Evolutionary conservation across 2,888 invertebrate genomes (phyloP).

Genomic region (Glaucopsyche alexis): DNA sequence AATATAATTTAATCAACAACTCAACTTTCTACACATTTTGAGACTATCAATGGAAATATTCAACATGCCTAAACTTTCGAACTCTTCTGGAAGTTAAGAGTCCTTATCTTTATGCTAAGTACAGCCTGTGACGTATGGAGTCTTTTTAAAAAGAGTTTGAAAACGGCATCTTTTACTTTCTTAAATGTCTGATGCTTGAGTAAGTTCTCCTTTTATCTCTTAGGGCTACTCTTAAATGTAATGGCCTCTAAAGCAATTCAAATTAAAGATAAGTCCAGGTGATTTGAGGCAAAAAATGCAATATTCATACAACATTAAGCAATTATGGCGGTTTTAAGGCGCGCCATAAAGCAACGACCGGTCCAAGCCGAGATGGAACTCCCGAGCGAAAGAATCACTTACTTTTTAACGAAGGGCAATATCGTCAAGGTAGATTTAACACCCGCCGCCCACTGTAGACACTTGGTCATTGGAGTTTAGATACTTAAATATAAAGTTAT

Average conservation of each 20-base stretch:
- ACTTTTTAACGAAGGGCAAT: conserved; percentile 45
- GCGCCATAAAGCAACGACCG: conserved; percentile 22
- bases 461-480: neutral
- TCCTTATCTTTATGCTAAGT: too few species aligned
- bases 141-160: too few species aligned
- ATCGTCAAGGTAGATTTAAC: conserved; percentile 62
- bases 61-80: too few species aligned
- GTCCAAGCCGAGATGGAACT: neutral
- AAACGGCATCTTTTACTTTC: too few species aligned
- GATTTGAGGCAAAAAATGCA: conserved; percentile 25
- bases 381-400: conserved; percentile 67
- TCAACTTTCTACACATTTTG: too few species aligned
- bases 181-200: neutral
- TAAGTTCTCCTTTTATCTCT: neutral
- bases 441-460: neutral
- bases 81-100: too few species aligned
- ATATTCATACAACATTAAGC: conserved; percentile 26
- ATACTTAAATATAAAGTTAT: too few species aligned
- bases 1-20: neutral
- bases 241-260: conserved; percentile 2
- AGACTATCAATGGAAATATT: too few species aligned
- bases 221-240: neutral
- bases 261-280: conserved; percentile 7
- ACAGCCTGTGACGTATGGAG: too few species aligned
- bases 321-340: conserved; percentile 15